Percentiles rank a stretch among this genome's conserved stretches.
Evolutionary conservation across 2,113 vertebrate genomes (phyloP).

Genomic region (Neolamprologus devosi): DNA sequence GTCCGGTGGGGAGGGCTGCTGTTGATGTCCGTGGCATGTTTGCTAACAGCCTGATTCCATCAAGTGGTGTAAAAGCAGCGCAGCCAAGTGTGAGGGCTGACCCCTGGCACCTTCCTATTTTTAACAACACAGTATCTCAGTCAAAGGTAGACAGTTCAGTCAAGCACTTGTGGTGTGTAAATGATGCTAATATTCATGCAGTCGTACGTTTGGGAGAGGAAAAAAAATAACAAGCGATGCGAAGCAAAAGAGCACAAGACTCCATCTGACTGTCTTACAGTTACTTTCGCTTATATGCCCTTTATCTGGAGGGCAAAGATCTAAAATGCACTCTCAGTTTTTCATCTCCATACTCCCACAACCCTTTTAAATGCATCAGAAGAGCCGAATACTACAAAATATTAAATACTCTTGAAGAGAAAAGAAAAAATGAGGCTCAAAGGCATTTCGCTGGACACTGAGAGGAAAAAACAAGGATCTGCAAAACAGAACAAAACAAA

Average conservation of each 20-base stretch:
- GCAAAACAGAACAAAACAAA: constrained; percentile 21
- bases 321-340: constrained; percentile 56
- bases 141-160: constrained; percentile 60
- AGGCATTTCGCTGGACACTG: constrained; percentile 27
- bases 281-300: constrained; percentile 45
- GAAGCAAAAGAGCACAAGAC: constrained; percentile 53
- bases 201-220: constrained; percentile 48
- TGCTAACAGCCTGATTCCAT: constrained; percentile 74
- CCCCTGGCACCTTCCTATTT: constrained; percentile 58
- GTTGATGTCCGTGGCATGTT: constrained; percentile 71
- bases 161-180: constrained; percentile 46
- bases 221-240: constrained; percentile 41
- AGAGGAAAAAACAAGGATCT: not conserved
- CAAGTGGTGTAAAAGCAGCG: constrained; percentile 62
- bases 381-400: constrained; percentile 23
- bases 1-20: constrained; percentile 57
- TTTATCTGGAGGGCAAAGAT: constrained; percentile 62
- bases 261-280: constrained; percentile 35
- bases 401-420: constrained; percentile 46
- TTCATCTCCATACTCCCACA: constrained; percentile 60
- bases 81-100: constrained; percentile 60
- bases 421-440: constrained; percentile 12
- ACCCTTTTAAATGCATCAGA: constrained; percentile 59
- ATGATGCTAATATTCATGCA: constrained; percentile 60
- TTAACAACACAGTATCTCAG: constrained; percentile 55